Evolutionary conservation across 2,888 invertebrate genomes (phyloP), one percentile per base, ranked within the genome.

Genomic region (Rhagophthalmus giganteus): DNA sequence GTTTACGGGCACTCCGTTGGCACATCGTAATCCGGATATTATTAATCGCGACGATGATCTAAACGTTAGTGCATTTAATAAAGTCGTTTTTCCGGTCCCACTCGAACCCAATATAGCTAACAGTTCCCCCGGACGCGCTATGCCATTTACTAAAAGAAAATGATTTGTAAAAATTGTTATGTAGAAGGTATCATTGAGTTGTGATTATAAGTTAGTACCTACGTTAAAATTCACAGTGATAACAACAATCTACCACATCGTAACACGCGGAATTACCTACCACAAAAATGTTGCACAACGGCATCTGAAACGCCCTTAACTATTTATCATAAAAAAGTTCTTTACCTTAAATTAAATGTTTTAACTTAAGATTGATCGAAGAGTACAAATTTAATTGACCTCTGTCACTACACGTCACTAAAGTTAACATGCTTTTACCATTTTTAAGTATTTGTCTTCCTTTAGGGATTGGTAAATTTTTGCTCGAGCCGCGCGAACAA

Each of bases 71-170:
- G 92, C 85, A 74, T 97, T 96, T 47, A 97, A 77, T 2, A 97
- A 81, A 0, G 95, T 96, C 0, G 96, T 95, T 77, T 97, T 97
- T 1, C 96, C 96, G 0, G 95, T 93, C 0, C 96, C 96, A 15
- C 90, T 90, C 0, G 90, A 87, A 0, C 94, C 94, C 84, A 94
- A 85, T 33, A 94, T 87, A 1, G 93, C 92, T 32, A 94, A 76
- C 15, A 94, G 74, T 69, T 94, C 92, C 0, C 93, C 93, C 0
- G 93, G 90, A 68, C 86, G 83, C 0, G 93, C 93, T 1, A 87
- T 82, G 1, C 94, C 94, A 59, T 81, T 87, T 4, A 90, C 91
- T 92, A 65, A 26, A 67, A 62, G 54, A 3, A 47, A 31, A 52
- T 12, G n/a, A n/a, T n/a, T n/a, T n/a, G n/a, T n/a, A n/a, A n/a